These are phyloP conservation scores for Pseudochirops cupreus DNA, from an alignment of 2,797 vertebrate genomes.

Conservation along the genomic window DNA sequence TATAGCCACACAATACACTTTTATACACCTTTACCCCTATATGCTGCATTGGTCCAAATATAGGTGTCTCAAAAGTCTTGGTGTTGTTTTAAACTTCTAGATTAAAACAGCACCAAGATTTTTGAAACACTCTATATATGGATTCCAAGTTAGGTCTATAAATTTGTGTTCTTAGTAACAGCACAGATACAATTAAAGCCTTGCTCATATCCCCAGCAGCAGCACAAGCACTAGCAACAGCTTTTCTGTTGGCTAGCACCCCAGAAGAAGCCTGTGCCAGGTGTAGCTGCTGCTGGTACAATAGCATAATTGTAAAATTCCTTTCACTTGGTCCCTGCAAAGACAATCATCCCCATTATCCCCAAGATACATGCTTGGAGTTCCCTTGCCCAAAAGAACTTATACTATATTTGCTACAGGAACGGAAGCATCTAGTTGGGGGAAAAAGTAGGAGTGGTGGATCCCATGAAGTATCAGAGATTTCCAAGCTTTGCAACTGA, in stretches of 20 bases:
- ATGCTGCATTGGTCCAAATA: not conserved
- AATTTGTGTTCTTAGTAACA: not conserved
- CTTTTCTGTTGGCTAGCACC: not conserved
- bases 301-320: not conserved
- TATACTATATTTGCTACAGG: not conserved
- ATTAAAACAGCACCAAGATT: not conserved
- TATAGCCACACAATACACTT: not conserved
- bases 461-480: not conserved
- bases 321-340: not conserved
- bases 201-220: not conserved
- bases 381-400: not conserved
- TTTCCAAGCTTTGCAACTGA: slow-evolving; percentile 1
- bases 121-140: not conserved
- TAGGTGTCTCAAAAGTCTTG: not conserved
- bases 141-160: not conserved
- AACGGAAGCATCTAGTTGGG: not conserved
- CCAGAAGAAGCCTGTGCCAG: not conserved
- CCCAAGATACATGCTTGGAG: not conserved
- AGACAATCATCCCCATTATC: not conserved
- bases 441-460: not conserved
- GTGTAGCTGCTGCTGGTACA: not conserved
- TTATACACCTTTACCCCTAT: not conserved
- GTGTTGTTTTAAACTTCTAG: not conserved
- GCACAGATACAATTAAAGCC: not conserved
- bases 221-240: not conserved